Percentiles rank a stretch among this genome's conserved stretches.
Conservation (phyloP, 1,140 invertebrate species). For the Drosophila baimaii region DNA sequence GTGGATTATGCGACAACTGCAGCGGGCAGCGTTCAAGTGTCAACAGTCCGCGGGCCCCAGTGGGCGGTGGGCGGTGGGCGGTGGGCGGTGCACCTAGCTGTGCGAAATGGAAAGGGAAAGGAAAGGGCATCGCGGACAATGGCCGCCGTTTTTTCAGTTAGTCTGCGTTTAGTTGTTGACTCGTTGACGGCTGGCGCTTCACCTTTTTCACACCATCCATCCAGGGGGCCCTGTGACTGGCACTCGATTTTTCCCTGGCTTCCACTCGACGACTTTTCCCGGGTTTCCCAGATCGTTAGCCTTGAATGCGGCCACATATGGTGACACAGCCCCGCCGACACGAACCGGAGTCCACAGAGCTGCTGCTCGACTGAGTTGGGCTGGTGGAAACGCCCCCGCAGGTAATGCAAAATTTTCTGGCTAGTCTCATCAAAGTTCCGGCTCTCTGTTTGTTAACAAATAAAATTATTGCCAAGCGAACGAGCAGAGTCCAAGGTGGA, state of each 20-base stretch:
- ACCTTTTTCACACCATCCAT: conserved; percentile 24
- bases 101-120: background rate
- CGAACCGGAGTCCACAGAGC: background rate
- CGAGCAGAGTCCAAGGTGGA: conserved; percentile 5
- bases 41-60: conserved; percentile 53
- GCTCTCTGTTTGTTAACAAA: conserved; percentile 44
- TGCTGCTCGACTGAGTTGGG: background rate
- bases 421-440: conserved; percentile 16
- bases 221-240: conserved; percentile 5
- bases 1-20: conserved; percentile 81
- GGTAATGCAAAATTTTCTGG: conserved; percentile 43
- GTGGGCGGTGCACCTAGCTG: background rate
- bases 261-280: conserved; percentile 2
- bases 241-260: conserved; percentile 2
- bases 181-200: conserved; percentile 50
- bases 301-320: conserved; percentile 47
- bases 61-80: conserved; percentile 2
- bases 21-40: conserved; percentile 63
- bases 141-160: conserved; percentile 48
- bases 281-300: conserved; percentile 31
- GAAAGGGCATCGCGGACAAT: conserved; percentile 27
- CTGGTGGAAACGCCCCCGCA: conserved; percentile 14
- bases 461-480: conserved; percentile 61
- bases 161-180: conserved; percentile 76
- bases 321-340: background rate